A percentile compares a stretch with the other conserved stretches of the same genome.
These are phyloP conservation scores for Phlogophora meticulosa DNA, from an alignment of 2,888 invertebrate species.

Conservation along the genomic window DNA sequence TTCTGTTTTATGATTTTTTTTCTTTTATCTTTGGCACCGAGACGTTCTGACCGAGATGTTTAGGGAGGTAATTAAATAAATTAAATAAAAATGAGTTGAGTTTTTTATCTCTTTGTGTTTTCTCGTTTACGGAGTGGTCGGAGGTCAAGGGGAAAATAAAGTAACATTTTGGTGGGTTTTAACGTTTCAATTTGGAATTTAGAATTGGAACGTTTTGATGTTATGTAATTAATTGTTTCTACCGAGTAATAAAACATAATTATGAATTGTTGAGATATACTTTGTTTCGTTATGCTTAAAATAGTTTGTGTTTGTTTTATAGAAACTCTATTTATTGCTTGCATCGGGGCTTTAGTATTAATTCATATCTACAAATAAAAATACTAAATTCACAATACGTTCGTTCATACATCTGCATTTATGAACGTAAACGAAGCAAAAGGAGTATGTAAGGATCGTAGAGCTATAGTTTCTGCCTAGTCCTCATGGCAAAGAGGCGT, in stretches of 20 bases:
- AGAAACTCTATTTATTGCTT: too few relatives aligned
- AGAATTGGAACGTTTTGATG: slow-evolving; percentile 36
- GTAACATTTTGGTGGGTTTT: slow-evolving; percentile 34
- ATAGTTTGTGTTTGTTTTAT: too few relatives aligned
- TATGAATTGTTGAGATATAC: too few relatives aligned
- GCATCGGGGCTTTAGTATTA: neutral
- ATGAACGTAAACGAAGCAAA: too few relatives aligned
- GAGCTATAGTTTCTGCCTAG: too few relatives aligned
- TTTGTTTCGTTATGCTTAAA: too few relatives aligned
- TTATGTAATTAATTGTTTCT: slow-evolving; percentile 6
- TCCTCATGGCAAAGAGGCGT: too few relatives aligned
- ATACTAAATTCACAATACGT: too few relatives aligned
- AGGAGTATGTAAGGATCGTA: too few relatives aligned
- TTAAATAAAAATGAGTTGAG: slow-evolving; percentile 61
- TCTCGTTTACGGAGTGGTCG: slow-evolving; percentile 43
- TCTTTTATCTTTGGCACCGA: slow-evolving; percentile 60
- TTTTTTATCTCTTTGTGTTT: slow-evolving; percentile 49
- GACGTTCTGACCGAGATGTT: slow-evolving; percentile 58
- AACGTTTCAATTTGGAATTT: slow-evolving; percentile 38
- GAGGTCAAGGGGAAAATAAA: slow-evolving; percentile 51
- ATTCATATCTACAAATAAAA: neutral
- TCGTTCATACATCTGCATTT: too few relatives aligned
- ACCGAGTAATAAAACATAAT: neutral
- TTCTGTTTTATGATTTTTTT: slow-evolving; percentile 53
- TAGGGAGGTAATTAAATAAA: slow-evolving; percentile 62